Evolutionary conservation across 2,113 vertebrate genomes (phyloP).

Genomic region (Equus quagga): DNA sequence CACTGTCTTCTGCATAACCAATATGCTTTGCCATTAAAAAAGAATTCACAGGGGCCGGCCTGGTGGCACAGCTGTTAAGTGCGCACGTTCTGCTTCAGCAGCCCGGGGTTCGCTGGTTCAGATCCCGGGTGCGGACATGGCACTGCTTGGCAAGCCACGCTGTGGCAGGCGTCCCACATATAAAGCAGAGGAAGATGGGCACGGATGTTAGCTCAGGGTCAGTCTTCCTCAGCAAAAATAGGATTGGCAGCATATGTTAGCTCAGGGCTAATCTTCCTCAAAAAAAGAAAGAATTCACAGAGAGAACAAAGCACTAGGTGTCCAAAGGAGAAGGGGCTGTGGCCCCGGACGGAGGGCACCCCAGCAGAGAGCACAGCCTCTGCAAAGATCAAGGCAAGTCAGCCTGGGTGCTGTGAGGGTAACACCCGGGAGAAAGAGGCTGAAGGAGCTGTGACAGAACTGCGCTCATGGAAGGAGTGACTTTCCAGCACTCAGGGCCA

Average conservation of each 20-base stretch:
- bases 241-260: no score
- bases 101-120: no score
- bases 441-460: background rate
- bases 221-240: no score
- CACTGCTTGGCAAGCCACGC: no score
- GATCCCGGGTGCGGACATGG: no score
- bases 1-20: background rate
- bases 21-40: background rate
- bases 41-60: background rate
- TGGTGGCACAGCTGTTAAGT: no score
- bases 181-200: no score
- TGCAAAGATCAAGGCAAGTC: background rate
- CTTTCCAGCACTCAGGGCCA: background rate
- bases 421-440: fast-evolving
- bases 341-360: background rate
- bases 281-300: background rate
- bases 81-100: no score
- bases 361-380: background rate
- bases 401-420: background rate
- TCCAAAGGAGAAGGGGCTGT: background rate
- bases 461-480: background rate
- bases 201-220: no score
- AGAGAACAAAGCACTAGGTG: background rate
- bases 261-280: no score
- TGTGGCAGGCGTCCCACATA: no score